Conservation (phyloP, 2,888 invertebrate species). For the Nomada ruficornis region DNA sequence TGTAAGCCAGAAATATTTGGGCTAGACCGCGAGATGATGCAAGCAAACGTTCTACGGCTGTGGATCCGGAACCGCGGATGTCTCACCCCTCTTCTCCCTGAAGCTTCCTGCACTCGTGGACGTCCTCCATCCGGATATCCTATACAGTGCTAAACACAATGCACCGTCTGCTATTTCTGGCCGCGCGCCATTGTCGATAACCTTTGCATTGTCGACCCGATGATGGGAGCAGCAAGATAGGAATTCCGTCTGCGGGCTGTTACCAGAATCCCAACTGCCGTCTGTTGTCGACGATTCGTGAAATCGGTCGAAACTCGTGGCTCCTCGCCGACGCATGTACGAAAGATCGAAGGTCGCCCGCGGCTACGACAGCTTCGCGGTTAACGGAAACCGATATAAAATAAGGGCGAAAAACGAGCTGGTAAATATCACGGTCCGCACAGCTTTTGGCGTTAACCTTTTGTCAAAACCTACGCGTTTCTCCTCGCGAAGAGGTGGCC, state of each 20-base stretch:
- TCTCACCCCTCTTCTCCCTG: constrained; percentile 21
- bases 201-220: constrained; percentile 75
- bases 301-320: constrained; percentile 58
- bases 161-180: constrained; percentile 80
- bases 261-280: constrained; percentile 47
- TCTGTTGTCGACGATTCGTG: constrained; percentile 58
- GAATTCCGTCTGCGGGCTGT: constrained; percentile 59
- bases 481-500: too few species aligned
- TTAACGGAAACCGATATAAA: constrained; percentile 30
- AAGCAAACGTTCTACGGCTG: constrained; percentile 45
- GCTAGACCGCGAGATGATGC: constrained; percentile 49
- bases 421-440: constrained; percentile 37
- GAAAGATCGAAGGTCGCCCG: constrained; percentile 62
- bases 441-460: constrained; percentile 9
- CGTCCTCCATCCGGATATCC: constrained; percentile 72
- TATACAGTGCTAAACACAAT: constrained; percentile 78
- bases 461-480: background rate
- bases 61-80: constrained; percentile 48
- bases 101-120: constrained; percentile 37
- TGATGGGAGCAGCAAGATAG: constrained; percentile 67
- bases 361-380: constrained; percentile 7
- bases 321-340: constrained; percentile 32
- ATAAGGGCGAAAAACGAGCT: constrained; percentile 22
- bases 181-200: constrained; percentile 79
- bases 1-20: constrained; percentile 54